These are phyloP conservation scores for Synanthedon myopaeformis DNA, from an alignment of 2,888 invertebrate genomes.

Conservation along the genomic window DNA sequence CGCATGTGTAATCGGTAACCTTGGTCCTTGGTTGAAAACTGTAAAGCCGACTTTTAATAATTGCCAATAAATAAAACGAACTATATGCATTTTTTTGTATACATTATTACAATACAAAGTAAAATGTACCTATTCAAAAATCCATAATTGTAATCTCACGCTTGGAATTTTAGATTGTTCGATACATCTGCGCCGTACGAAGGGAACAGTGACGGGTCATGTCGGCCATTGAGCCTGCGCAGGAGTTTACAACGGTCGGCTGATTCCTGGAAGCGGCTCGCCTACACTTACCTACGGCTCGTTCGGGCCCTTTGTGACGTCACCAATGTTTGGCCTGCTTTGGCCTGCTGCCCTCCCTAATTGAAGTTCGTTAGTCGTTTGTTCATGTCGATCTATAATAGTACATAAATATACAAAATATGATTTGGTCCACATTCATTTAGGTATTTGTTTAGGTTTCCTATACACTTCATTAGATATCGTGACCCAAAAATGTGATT, in stretches of 20 bases:
- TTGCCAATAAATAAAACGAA: too few relatives aligned
- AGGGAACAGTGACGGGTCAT: conserved; percentile 12
- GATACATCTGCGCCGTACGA: neutral
- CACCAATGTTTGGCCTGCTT: conserved; percentile 32
- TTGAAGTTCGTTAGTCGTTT: conserved; percentile 27
- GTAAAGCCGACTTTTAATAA: too few relatives aligned
- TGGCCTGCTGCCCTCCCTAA: conserved; percentile 25
- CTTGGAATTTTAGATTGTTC: neutral
- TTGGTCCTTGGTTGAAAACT: too few relatives aligned
- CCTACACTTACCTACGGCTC: conserved; percentile 29
- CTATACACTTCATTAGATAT: too few relatives aligned
- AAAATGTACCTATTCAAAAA: too few relatives aligned
- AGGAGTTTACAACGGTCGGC: conserved; percentile 36
- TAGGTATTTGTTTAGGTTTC: neutral
- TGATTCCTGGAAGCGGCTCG: conserved; percentile 40
- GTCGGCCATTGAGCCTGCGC: conserved; percentile 22
- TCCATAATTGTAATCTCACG: too few relatives aligned
- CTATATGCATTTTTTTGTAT: too few relatives aligned
- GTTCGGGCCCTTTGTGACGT: conserved; percentile 43
- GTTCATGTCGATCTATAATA: conserved; percentile 15
- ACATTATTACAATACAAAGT: too few relatives aligned
- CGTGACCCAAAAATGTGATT: too few relatives aligned
- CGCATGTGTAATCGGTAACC: too few relatives aligned
- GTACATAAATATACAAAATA: neutral
- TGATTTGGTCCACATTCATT: neutral